A percentile compares a stretch with the other conserved stretches of the same genome.
Evolutionary conservation across 2,888 invertebrate species (phyloP).

Genomic region (Agrilus biguttatus): DNA sequence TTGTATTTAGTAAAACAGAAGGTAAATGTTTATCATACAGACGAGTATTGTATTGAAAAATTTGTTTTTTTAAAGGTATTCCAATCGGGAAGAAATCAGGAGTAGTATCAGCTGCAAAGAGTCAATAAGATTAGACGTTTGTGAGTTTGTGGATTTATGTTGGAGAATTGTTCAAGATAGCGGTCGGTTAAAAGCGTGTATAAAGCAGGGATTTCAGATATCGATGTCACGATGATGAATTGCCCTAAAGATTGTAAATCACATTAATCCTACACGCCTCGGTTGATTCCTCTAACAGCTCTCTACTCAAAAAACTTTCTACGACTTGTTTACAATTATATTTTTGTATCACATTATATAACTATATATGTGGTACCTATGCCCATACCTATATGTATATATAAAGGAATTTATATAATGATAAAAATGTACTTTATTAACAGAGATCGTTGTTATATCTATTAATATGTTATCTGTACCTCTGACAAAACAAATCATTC

Average conservation of each 20-base stretch:
- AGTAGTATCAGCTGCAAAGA: conserved; percentile 10
- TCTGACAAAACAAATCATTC: no score
- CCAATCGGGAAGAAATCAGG: conserved; percentile 3
- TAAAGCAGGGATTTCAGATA: conserved; percentile 34
- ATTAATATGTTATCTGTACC: no score
- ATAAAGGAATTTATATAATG: no score
- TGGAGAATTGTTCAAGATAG: conserved; percentile 28
- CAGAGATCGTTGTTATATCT: no score
- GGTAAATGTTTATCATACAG: no score
- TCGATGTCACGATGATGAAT: conserved; percentile 33
- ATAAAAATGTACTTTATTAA: no score
- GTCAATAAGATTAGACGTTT: conserved; percentile 10
- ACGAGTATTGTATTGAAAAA: no score
- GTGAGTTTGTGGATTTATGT: conserved; percentile 24
- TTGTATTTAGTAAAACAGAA: no score
- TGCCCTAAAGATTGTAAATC: conserved; percentile 34
- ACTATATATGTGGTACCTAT: no score
- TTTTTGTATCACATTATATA: conserved; percentile 3
- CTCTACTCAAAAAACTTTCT: no score
- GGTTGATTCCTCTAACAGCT: conserved; percentile 6
- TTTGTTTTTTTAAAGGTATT: no score
- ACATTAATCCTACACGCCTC: conserved; percentile 30
- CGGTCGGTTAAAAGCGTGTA: conserved; percentile 28
- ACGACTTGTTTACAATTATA: conserved; percentile 20
- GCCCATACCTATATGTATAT: no score